phyloP scores from a whole-genome alignment of 1,140 invertebrate genomes.

The Plutomurus gul region DNA sequence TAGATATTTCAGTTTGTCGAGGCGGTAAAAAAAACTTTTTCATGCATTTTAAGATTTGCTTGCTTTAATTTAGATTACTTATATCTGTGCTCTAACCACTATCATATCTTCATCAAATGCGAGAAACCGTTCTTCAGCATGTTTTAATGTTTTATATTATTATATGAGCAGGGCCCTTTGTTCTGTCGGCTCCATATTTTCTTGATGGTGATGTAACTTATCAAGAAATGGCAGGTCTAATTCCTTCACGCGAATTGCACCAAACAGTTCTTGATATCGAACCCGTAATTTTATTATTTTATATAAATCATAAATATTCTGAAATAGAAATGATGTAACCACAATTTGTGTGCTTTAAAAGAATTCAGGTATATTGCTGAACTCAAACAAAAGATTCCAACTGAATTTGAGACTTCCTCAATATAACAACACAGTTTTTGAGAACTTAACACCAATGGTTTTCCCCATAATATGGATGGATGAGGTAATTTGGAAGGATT shows the following conservation, averaged over 20 bases:
- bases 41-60: neutral
- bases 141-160: no score
- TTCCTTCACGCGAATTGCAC: neutral
- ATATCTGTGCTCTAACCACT: neutral
- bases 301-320: no score
- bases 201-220: neutral
- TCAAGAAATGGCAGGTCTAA: neutral
- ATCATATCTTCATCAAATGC: neutral
- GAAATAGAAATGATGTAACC: no score
- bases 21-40: neutral
- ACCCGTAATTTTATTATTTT: no score
- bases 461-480: neutral
- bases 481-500: no score
- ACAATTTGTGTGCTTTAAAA: neutral
- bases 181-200: neutral
- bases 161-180: neutral
- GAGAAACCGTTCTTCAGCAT: no score
- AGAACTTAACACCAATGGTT: neutral
- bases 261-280: neutral
- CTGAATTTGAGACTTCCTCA: neutral
- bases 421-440: neutral
- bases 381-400: neutral
- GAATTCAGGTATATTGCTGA: neutral
- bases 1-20: neutral
- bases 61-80: neutral